Base-by-base conservation (phyloP, 37 sponge, comb jelly and placozoan species). In the Cliona cf. orientalis region DNA sequence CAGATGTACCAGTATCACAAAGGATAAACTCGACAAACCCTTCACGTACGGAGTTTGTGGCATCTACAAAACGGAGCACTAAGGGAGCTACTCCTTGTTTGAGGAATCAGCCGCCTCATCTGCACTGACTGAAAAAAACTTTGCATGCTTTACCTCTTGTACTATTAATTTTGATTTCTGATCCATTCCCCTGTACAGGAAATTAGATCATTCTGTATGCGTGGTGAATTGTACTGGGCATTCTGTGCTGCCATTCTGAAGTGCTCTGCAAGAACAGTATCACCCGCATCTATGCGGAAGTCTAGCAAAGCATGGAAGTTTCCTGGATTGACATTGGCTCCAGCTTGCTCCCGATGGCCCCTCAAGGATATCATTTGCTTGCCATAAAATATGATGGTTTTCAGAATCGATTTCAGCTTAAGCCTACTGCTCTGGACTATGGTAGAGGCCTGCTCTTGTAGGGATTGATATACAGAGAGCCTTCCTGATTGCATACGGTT, bases 121-220 rank as follows among this genome's bases (percentile, higher is more conserved):
- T 23, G 76, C 76, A 42, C 49, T 42, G 55, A 76, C 53, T 26
- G 76, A 68, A 78, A 84, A 85, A 58, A 77, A 85, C 42, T 66
- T 85, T 21, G 71, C 69, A 31, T 34, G 36, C 23, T 45, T 28
- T 29, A 85, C 71, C 31, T 77, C 63, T 22, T 46, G 29, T n/a
- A 85, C 19, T 41, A 85, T 85, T n/a, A n/a, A n/a, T n/a, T n/a
- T 46, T 56, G 38, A 1, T 75, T 25, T 36, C 34, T 33, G 42
- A 75, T 83, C 76, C 61, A 69, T 28, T 77, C 42, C 23, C 78
- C 66, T 80, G 43, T 39, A 53, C 34, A 64, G 23, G 34, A 55
- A 53, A 86, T 78, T 38, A 79, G 63, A 31, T 86, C 87, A 78
- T 85, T 85, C 64, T 79, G 87, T 23, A 84, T 77, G 23, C 12